phyloP scores from a whole-genome alignment of 2,113 vertebrate genomes.

The Geococcyx californianus region DNA sequence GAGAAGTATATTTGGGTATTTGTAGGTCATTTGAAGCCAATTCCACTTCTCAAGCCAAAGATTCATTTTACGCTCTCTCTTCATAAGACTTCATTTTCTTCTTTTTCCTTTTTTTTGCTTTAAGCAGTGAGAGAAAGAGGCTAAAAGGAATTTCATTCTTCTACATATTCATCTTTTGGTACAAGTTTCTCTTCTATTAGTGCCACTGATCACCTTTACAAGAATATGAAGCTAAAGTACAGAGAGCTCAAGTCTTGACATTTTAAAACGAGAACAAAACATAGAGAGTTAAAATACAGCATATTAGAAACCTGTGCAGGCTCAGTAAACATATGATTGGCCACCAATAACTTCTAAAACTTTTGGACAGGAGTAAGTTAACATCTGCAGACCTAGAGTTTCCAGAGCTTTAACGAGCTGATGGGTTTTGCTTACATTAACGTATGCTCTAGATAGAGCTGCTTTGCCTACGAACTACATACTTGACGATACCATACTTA shows the following conservation, averaged over 20 bases:
- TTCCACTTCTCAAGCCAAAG: neutral
- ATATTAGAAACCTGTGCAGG: neutral
- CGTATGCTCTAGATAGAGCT: neutral
- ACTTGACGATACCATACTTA: neutral
- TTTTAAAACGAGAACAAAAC: constrained; percentile 21
- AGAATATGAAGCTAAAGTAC: neutral
- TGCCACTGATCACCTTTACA: neutral
- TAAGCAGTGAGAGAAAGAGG: neutral
- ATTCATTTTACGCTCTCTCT: neutral
- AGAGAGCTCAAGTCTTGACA: neutral
- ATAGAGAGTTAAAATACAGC: neutral
- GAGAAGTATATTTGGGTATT: neutral
- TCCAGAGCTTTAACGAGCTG: neutral
- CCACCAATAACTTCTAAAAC: constrained; percentile 10
- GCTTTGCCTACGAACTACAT: neutral
- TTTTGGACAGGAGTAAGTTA: neutral
- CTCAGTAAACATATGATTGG: neutral
- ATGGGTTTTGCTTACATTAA: constrained; percentile 6
- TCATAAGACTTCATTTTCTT: neutral
- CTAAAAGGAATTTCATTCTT: neutral
- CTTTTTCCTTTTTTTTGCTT: neutral
- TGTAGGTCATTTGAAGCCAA: neutral
- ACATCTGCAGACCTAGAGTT: neutral
- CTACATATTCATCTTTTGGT: neutral
- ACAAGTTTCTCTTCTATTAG: neutral